These are phyloP conservation scores for Sturnus vulgaris DNA, from an alignment of 2,113 vertebrate species.

Conservation along the genomic window DNA sequence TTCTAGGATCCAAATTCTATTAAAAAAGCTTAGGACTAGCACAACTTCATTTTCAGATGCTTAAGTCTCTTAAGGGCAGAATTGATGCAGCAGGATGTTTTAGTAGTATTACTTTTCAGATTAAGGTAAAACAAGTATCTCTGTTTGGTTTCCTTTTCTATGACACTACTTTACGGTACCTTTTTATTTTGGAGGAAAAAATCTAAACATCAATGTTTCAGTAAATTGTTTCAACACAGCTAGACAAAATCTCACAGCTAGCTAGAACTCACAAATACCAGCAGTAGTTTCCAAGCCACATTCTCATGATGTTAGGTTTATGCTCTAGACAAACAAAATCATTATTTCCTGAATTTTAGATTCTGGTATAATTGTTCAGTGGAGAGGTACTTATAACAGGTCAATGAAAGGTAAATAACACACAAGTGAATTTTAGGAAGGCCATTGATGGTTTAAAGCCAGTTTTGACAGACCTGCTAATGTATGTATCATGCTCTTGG, in stretches of 20 bases:
- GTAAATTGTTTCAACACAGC: neutral
- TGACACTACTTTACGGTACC: neutral
- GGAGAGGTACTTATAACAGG: neutral
- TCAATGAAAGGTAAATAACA: neutral
- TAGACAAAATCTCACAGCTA: neutral
- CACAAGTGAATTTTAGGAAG: neutral
- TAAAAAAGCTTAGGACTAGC: neutral
- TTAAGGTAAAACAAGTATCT: neutral
- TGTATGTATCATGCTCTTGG: neutral
- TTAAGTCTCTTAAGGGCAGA: neutral
- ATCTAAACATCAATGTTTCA: neutral
- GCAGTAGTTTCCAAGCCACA: neutral
- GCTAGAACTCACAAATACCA: neutral
- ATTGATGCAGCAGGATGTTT: neutral
- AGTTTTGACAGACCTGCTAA: neutral
- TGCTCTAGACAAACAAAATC: neutral
- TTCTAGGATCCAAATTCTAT: neutral
- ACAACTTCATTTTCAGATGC: neutral
- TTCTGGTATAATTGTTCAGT: neutral
- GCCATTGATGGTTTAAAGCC: neutral
- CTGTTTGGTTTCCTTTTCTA: neutral
- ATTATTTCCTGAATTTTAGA: neutral
- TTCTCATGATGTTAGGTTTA: neutral
- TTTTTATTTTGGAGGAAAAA: neutral
- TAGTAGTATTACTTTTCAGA: neutral